Percentiles rank a stretch among this genome's conserved stretches.
These are phyloP conservation scores for Rhyacophila brunnea DNA, from an alignment of 1,140 invertebrate species.

Conservation along the genomic window DNA sequence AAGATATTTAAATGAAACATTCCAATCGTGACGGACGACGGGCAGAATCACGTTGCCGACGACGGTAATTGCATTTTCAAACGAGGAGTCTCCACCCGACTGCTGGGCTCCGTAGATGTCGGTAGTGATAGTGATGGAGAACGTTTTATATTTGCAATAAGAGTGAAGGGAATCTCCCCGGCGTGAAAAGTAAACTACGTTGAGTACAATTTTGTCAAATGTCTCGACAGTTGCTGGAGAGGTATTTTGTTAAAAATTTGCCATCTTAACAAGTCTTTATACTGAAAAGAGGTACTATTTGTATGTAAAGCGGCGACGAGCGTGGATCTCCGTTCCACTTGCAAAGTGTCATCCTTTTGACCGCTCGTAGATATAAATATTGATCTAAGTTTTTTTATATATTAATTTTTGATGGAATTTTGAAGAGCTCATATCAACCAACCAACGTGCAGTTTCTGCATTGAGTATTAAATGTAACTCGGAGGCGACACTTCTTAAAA, in stretches of 20 bases:
- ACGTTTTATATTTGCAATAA: background rate
- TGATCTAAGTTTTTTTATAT: conserved; percentile 16
- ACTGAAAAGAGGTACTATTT: background rate
- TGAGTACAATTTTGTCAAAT: conserved; percentile 27
- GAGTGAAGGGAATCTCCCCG: background rate
- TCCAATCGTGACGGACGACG: background rate
- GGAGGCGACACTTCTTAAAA: too few species aligned
- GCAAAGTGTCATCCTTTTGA: conserved; percentile 10
- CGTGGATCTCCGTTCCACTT: background rate
- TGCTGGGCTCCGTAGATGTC: background rate
- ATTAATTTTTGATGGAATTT: conserved; percentile 8
- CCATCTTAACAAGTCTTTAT: background rate
- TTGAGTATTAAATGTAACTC: too few species aligned
- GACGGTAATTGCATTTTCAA: background rate
- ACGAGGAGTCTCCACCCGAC: background rate
- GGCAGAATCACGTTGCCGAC: background rate
- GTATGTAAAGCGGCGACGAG: conserved; percentile 6
- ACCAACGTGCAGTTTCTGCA: too few species aligned
- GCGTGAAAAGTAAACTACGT: background rate
- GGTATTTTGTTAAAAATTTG: background rate
- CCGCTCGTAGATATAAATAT: conserved; percentile 19
- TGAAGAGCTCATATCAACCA: too few species aligned
- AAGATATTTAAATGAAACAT: background rate
- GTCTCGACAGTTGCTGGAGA: conserved; percentile 8
- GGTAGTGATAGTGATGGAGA: background rate